A percentile compares a stretch with the other conserved stretches of the same genome.
Evolutionary conservation across 2,888 invertebrate genomes (phyloP).

Genomic region (Iphiclides podalirius): DNA sequence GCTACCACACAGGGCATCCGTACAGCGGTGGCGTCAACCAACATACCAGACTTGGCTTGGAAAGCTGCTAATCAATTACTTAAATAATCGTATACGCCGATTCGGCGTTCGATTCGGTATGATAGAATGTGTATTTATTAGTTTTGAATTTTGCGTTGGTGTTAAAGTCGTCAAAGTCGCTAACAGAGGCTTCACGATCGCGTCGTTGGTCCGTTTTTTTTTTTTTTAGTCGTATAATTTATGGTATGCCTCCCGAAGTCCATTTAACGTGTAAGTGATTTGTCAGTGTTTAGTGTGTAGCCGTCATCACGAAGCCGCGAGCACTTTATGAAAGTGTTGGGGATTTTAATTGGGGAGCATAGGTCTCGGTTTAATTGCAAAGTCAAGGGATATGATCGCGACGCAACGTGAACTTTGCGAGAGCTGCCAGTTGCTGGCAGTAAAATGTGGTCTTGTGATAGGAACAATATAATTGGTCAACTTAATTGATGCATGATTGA

Average conservation of each 20-base stretch:
- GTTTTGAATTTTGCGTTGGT: conserved; percentile 51
- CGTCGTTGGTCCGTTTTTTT: conserved; percentile 4
- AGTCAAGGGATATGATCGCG: conserved; percentile 53
- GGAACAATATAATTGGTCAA: conserved; percentile 74
- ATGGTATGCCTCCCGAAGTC: conserved; percentile 12
- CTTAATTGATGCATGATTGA: conserved; percentile 61
- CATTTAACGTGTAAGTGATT: conserved; percentile 26
- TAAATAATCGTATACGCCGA: conserved; percentile 49
- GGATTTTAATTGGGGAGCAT: conserved; percentile 32
- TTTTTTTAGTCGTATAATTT: conserved; percentile 14
- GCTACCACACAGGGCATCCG: conserved; percentile 20
- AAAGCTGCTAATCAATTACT: conserved; percentile 66
- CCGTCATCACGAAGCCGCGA: conserved; percentile 28
- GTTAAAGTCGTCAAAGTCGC: background rate
- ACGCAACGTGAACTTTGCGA: conserved; percentile 55
- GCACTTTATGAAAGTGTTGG: conserved; percentile 50
- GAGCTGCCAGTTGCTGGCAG: conserved; percentile 75
- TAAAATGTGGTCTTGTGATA: conserved; percentile 77
- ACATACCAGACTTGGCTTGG: conserved; percentile 45
- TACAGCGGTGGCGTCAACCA: conserved; percentile 24
- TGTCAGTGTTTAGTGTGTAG: conserved; percentile 18
- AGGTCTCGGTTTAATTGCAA: conserved; percentile 51
- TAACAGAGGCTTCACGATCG: conserved; percentile 8
- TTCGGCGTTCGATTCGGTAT: conserved; percentile 60
- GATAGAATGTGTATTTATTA: conserved; percentile 55